Conservation (phyloP, 2,888 invertebrate genomes). For the Eulithis prunata region DNA sequence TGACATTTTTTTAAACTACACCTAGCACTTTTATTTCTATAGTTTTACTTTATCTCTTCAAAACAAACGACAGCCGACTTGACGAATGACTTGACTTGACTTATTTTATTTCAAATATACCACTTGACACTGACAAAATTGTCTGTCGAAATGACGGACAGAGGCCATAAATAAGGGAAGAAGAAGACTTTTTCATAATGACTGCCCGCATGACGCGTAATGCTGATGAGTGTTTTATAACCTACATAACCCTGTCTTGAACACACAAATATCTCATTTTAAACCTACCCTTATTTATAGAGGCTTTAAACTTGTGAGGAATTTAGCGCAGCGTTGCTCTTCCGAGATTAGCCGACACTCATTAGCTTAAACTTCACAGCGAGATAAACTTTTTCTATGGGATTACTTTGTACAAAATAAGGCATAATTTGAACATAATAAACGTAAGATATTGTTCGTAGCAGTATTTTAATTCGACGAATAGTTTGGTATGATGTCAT, state of each 20-base stretch:
- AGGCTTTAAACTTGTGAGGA: slow-evolving; percentile 46
- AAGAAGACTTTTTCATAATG: no score
- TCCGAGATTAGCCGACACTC: slow-evolving; percentile 46
- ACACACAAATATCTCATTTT: slow-evolving; percentile 45
- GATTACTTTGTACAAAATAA: slow-evolving; percentile 27
- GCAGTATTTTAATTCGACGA: neutral
- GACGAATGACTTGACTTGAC: no score
- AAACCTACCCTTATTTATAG: slow-evolving; percentile 51
- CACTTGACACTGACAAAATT: no score
- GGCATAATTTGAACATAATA: slow-evolving; percentile 4
- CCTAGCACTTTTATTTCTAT: no score
- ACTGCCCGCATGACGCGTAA: no score
- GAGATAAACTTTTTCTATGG: slow-evolving; percentile 40
- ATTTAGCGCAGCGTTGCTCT: slow-evolving; percentile 39
- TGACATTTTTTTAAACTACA: no score
- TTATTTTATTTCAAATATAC: no score
- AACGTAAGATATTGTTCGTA: neutral
- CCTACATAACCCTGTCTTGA: slow-evolving; percentile 23
- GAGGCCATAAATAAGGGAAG: no score
- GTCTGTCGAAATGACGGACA: no score
- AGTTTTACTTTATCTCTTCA: no score
- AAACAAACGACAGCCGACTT: no score
- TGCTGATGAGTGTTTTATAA: slow-evolving; percentile 4
- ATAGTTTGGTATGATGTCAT: neutral
- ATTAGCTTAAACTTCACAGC: slow-evolving; percentile 43